A percentile compares a stretch with the other conserved stretches of the same genome.
These are phyloP conservation scores for Puffinus mauretanicus DNA, from an alignment of 2,113 vertebrate genomes.

Conservation along the genomic window DNA sequence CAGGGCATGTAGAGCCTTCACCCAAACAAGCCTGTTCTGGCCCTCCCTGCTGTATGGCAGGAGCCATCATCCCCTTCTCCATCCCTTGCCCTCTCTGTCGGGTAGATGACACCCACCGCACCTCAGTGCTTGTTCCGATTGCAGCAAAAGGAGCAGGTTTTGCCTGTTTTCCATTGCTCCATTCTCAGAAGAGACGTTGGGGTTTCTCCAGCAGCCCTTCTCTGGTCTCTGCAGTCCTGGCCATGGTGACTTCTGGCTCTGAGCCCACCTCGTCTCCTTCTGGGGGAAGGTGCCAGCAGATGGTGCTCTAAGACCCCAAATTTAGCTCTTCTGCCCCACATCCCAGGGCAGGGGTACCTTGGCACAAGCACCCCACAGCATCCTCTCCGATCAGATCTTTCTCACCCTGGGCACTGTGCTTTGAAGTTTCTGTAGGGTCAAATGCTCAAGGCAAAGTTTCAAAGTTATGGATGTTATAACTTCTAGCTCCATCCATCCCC, in stretches of 20 bases:
- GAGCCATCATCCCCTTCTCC: background rate
- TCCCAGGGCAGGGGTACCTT: background rate
- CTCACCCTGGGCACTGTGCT: background rate
- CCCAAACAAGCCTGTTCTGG: background rate
- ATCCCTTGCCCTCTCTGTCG: background rate
- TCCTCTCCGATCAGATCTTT: background rate
- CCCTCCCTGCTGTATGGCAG: fast-evolving
- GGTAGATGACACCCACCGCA: background rate
- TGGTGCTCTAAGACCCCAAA: slow-evolving; percentile 54
- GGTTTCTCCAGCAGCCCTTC: background rate
- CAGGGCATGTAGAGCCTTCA: fast-evolving
- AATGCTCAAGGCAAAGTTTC: background rate
- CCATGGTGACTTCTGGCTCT: background rate
- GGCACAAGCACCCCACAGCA: background rate
- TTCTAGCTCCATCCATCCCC: background rate
- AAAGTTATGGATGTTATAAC: background rate
- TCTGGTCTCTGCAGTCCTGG: background rate
- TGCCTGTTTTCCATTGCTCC: background rate
- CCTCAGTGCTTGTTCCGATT: background rate
- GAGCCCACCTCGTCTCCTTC: background rate
- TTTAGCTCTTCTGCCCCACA: background rate
- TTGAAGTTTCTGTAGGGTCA: background rate
- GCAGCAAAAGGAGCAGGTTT: fast-evolving
- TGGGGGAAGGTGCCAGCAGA: slow-evolving; percentile 26
- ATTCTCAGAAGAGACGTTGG: background rate